Evolutionary conservation across 2,888 invertebrate genomes (phyloP), one percentile per base, ranked within the genome.

Genomic region (Drosophila falleni): DNA sequence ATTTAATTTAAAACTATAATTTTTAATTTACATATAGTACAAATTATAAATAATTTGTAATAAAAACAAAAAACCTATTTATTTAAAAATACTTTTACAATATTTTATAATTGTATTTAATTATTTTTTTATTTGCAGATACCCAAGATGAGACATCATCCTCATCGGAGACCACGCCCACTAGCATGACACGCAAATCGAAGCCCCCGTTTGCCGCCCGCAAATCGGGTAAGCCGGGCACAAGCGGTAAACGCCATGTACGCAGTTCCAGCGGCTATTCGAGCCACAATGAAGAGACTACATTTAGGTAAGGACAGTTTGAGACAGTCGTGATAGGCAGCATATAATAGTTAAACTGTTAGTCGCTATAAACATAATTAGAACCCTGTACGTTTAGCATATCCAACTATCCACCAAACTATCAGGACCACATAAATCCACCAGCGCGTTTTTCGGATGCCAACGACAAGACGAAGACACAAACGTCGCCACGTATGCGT

Each of bases 221-320:
- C 16, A 96, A 96, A 90, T 93, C 94, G 3, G 94, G 94, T 15
- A 94, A 94, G 84, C 92, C 93, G 31, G 94, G 94, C 44, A 93
- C 93, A 8, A 94, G 95, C 72, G 92, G 93, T 78, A 96, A 96
- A 92, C 93, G 96, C 3, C 96, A 96, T 91, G 96, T 96, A 71
- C 94, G 96, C 74, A 96, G 96, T 80, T 96, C 96, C 85, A 96
- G 96, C 91, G 96, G 96, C 47, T 97, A 96, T 92, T 96, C 96
- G 81, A 96, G 96, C 93, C 96, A 96, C 93, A 96, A 96, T 92
- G 96, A 97, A 92, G 97, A 97, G 92, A 97, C 96, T 70, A 96
- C 96, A 61, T 97, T 97, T 94, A 96, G 95, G 96, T 96, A 92
- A 90, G 87, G 72, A 37, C 54, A n/a, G 47, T 63, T 19, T 31